Conservation (phyloP, 2,113 vertebrate genomes). For the Bufo gargarizans region DNA sequence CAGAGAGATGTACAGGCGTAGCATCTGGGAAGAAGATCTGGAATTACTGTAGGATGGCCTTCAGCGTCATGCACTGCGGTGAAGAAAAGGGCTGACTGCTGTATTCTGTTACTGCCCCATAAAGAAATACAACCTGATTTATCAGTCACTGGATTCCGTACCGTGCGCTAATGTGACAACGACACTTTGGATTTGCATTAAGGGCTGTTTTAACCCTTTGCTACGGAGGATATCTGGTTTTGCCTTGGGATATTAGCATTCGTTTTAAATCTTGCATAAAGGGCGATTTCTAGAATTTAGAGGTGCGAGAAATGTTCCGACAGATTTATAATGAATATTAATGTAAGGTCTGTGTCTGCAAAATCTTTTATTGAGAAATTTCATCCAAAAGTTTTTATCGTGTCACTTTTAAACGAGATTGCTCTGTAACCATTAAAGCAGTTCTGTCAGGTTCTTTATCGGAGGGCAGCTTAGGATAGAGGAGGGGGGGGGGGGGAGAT, state of each 20-base stretch:
- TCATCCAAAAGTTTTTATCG: background rate
- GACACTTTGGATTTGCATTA: background rate
- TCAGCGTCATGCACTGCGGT: conserved; percentile 34
- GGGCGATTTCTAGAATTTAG: background rate
- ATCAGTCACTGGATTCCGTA: background rate
- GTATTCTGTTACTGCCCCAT: conserved; percentile 39
- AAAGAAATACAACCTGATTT: conserved; percentile 50
- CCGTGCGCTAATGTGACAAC: background rate
- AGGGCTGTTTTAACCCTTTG: background rate
- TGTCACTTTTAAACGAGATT: background rate
- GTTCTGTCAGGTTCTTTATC: background rate
- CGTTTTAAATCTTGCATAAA: no score
- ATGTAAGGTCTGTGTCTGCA: background rate
- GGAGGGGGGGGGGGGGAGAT: background rate
- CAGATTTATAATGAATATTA: background rate
- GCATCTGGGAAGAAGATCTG: conserved; percentile 30
- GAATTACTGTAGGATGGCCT: conserved; percentile 29
- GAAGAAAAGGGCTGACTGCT: conserved; percentile 26
- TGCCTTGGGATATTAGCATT: no score
- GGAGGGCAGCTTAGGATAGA: background rate
- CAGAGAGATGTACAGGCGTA: conserved; percentile 25
- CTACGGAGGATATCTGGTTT: background rate
- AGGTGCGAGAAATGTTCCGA: background rate
- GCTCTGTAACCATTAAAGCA: no score
- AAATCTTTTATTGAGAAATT: background rate